These are phyloP conservation scores for Aldabrachelys gigantea DNA, from an alignment of 2,113 vertebrate species.

Conservation along the genomic window DNA sequence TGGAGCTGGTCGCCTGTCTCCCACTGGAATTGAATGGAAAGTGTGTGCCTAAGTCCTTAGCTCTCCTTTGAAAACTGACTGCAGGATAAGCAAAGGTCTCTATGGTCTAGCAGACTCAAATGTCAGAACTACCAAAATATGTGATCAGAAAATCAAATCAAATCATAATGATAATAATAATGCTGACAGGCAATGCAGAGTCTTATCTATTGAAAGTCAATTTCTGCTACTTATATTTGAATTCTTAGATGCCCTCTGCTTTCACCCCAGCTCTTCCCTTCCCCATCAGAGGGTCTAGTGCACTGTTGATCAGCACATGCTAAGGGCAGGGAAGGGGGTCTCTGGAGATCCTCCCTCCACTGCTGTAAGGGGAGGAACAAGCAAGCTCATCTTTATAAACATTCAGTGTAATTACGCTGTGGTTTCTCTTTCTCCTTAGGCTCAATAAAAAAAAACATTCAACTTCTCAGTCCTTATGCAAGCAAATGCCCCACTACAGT, in stretches of 20 bases:
- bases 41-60: neutral
- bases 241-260: neutral
- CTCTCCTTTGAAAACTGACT: no score
- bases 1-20: neutral
- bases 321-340: neutral
- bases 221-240: neutral
- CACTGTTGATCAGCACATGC: neutral
- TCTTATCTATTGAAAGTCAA: neutral
- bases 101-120: neutral
- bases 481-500: neutral
- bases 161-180: neutral
- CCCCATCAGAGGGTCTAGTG: neutral
- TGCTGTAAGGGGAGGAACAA: neutral
- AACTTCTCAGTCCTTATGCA: neutral
- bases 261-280: neutral
- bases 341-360: neutral
- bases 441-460: neutral
- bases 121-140: neutral
- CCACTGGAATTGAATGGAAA: neutral
- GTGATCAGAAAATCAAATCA: neutral
- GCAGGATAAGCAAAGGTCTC: neutral
- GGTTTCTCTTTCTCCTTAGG: neutral
- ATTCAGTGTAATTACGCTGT: neutral
- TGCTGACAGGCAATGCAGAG: neutral
- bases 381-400: neutral